Evolutionary conservation across 1,140 invertebrate species (phyloP).

Genomic region (Aphis craccivora): DNA sequence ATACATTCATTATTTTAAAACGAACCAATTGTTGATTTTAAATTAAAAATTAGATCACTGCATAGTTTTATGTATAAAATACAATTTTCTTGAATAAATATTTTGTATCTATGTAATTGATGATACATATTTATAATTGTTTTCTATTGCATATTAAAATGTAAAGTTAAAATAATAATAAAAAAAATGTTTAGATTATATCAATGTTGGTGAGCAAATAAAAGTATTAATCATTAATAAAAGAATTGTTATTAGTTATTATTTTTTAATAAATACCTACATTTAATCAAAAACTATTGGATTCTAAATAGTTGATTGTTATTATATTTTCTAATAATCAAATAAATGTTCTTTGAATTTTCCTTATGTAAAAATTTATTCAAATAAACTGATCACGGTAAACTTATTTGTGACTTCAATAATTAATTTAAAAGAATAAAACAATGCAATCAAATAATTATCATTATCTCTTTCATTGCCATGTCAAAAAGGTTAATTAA

Average conservation of each 20-base stretch:
- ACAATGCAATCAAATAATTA: neutral
- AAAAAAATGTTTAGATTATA: neutral
- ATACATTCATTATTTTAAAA: conserved; percentile 1
- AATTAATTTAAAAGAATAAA: conserved; percentile 8
- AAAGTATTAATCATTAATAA: neutral
- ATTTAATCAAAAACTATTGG: neutral
- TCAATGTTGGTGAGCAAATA: neutral
- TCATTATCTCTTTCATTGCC: neutral
- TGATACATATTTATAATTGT: neutral
- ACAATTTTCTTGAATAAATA: neutral
- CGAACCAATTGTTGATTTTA: conserved; percentile 12
- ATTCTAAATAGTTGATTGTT: neutral
- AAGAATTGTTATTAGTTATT: neutral
- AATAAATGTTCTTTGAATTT: conserved; percentile 22
- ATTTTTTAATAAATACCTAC: neutral
- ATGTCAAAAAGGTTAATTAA: neutral
- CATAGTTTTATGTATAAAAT: neutral
- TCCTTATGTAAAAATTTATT: neutral
- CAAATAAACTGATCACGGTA: neutral
- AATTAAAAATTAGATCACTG: conserved; percentile 37
- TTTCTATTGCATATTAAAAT: neutral
- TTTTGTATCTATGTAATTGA: neutral
- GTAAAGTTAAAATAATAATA: neutral
- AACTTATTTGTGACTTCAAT: conserved; percentile 3
- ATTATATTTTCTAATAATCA: neutral